phyloP scores from a whole-genome alignment of 2,888 invertebrate species.

The Lypha dubia region DNA sequence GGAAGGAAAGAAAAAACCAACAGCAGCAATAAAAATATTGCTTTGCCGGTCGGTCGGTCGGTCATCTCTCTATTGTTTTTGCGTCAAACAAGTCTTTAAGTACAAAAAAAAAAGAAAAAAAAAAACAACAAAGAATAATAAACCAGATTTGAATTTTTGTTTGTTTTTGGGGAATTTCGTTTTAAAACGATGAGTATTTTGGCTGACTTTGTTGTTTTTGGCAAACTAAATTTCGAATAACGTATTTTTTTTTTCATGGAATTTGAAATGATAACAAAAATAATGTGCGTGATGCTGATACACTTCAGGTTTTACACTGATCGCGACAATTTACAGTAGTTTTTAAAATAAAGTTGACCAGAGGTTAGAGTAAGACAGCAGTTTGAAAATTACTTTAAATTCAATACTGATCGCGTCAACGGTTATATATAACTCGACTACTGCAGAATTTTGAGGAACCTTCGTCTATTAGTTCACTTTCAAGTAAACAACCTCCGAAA shows the following conservation, averaged over 20 bases:
- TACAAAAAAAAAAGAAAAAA: too few relatives aligned
- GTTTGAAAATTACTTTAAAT: too few relatives aligned
- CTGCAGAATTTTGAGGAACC: too few relatives aligned
- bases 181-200: slow-evolving; percentile 55
- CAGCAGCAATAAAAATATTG: not conserved
- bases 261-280: slow-evolving; percentile 48
- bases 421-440: too few relatives aligned
- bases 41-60: slow-evolving; percentile 53
- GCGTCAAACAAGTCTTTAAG: slow-evolving; percentile 51
- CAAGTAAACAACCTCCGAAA: too few relatives aligned
- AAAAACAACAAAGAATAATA: slow-evolving; percentile 17
- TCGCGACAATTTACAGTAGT: slow-evolving; percentile 12
- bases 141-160: slow-evolving; percentile 53
- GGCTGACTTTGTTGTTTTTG: slow-evolving; percentile 54
- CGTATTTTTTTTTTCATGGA: slow-evolving; percentile 14
- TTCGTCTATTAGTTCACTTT: too few relatives aligned
- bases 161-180: slow-evolving; percentile 64
- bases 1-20: not conserved
- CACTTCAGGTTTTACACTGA: slow-evolving; percentile 53
- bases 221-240: slow-evolving; percentile 43
- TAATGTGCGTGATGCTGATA: not conserved
- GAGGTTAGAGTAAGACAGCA: too few relatives aligned
- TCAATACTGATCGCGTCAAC: too few relatives aligned
- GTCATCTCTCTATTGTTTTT: slow-evolving; percentile 31
- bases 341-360: slow-evolving; percentile 63